Evolutionary conservation across 2,113 vertebrate genomes (phyloP).

Genomic region (Jaculus jaculus): DNA sequence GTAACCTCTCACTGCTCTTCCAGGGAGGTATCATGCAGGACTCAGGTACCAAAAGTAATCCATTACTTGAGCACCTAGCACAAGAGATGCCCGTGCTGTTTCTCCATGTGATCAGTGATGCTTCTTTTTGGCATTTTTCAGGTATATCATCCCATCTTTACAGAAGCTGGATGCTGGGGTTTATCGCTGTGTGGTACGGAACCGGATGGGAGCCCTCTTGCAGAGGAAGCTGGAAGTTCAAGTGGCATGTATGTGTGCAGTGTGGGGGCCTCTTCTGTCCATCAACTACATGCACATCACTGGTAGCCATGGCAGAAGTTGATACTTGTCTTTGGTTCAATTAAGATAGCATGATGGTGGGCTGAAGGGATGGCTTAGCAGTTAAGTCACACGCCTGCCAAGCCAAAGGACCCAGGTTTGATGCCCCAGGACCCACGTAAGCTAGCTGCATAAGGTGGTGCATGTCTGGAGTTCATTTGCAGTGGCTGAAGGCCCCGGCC

Average conservation of each 20-base stretch:
- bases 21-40: no score
- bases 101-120: not conserved
- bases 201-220: conserved; percentile 92
- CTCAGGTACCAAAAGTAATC: not conserved
- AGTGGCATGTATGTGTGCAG: conserved; percentile 91
- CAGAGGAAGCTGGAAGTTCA: conserved; percentile 90
- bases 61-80: not conserved
- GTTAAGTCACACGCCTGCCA: not conserved
- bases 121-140: conserved; percentile 67
- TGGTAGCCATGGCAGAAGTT: not conserved
- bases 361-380: not conserved
- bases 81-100: no score
- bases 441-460: no score
- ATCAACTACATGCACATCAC: no score
- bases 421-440: not conserved
- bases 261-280: no score
- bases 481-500: no score
- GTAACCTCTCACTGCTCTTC: not conserved
- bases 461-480: no score
- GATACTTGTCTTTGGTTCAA: not conserved
- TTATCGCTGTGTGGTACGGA: conserved; percentile 92
- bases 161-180: conserved; percentile 87
- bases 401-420: not conserved
- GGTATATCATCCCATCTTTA: conserved; percentile 87
- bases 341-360: not conserved